Evolutionary conservation across 2,113 vertebrate species (phyloP).

Genomic region (Lota lota): DNA sequence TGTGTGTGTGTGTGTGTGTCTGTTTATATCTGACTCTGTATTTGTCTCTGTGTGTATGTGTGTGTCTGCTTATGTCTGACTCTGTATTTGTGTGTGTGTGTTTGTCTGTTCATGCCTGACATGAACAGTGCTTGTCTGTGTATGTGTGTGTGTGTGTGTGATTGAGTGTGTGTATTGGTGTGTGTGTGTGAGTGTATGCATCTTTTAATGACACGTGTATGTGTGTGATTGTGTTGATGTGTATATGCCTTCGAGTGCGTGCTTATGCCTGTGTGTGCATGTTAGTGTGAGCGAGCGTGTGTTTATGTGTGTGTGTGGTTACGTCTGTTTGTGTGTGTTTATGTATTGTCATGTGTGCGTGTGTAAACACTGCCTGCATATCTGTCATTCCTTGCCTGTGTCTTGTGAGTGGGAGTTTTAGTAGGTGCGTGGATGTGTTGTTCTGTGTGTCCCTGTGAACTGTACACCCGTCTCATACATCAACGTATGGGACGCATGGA

Average conservation of each 20-base stretch:
- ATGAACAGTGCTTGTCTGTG: not conserved
- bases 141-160: not conserved
- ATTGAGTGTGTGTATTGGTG: not conserved
- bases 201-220: not conserved
- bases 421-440: too few relatives aligned
- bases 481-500: too few relatives aligned
- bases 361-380: too few relatives aligned
- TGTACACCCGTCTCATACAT: too few relatives aligned
- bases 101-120: not conserved
- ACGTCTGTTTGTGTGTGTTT: not conserved
- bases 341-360: not conserved
- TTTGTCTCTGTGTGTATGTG: slow-evolving; percentile 24
- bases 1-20: slow-evolving; percentile 28
- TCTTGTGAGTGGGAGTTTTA: too few relatives aligned
- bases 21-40: not conserved
- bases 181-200: not conserved
- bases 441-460: too few relatives aligned
- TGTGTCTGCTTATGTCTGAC: too few relatives aligned
- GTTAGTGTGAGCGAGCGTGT: not conserved
- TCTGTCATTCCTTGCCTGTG: too few relatives aligned
- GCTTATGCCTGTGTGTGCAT: not conserved
- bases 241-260: not conserved
- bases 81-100: not conserved
- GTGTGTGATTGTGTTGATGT: not conserved
- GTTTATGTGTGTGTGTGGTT: not conserved